These are phyloP conservation scores for Gadopsis marmoratus DNA, from an alignment of 2,797 vertebrate species.

Conservation along the genomic window DNA sequence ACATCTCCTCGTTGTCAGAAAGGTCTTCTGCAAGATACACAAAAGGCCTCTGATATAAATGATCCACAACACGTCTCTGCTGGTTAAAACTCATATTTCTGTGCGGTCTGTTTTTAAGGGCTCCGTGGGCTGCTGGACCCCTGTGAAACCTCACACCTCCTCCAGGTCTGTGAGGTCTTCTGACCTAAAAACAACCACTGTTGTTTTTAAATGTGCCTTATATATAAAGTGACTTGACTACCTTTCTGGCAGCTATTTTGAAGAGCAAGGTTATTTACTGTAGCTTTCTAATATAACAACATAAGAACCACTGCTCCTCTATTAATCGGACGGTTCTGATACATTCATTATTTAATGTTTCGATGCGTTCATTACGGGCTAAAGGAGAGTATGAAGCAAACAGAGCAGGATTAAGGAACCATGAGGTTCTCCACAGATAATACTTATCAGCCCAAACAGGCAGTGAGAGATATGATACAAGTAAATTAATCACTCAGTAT, in stretches of 20 bases:
- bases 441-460: conserved; percentile 1
- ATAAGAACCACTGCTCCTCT: not conserved
- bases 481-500: not conserved
- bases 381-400: not conserved
- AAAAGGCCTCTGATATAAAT: not conserved
- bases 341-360: not conserved
- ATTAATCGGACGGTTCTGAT: not conserved
- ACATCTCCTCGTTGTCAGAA: conserved; percentile 93
- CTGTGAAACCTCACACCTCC: not conserved
- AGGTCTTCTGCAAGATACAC: conserved; percentile 88
- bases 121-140: too few species aligned
- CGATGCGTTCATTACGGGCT: not conserved
- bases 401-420: not conserved
- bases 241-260: not conserved
- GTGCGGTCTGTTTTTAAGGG: too few species aligned
- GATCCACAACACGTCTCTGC: not conserved
- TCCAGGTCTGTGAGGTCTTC: not conserved
- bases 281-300: not conserved
- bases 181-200: too few species aligned
- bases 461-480: not conserved
- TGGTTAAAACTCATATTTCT: not conserved
- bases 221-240: not conserved
- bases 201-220: not conserved
- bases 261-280: not conserved
- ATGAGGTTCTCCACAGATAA: not conserved